Percentiles rank a stretch among this genome's conserved stretches.
Evolutionary conservation across 2,113 vertebrate genomes (phyloP).

Genomic region (Sapayoa aenigma): DNA sequence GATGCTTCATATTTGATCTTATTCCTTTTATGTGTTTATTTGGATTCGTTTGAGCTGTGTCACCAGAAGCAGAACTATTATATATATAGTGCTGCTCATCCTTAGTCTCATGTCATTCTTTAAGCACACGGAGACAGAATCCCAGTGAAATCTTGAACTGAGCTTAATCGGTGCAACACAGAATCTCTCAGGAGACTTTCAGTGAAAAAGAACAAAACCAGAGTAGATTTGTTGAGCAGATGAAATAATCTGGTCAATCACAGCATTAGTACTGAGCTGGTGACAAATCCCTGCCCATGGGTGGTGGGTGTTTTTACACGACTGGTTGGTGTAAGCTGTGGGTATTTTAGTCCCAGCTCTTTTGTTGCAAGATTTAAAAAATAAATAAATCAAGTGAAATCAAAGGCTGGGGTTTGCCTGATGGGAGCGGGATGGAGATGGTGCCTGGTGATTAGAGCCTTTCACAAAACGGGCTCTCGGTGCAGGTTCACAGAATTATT

Average conservation of each 20-base stretch:
- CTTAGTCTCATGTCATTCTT: not conserved
- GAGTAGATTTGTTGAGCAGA: not conserved
- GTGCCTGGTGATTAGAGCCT: not conserved
- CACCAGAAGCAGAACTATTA: not conserved
- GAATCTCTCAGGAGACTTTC: not conserved
- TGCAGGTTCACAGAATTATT: slow-evolving; percentile 84
- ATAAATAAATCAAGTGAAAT: not conserved
- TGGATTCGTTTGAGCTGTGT: not conserved
- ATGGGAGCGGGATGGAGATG: not conserved
- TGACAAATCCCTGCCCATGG: not conserved
- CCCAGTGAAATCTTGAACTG: not conserved
- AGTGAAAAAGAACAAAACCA: not conserved
- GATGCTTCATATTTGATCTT: not conserved
- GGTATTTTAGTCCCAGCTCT: not conserved
- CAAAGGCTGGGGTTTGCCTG: not conserved
- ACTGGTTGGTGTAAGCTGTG: not conserved
- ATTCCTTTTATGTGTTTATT: not conserved
- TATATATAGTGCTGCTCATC: not conserved
- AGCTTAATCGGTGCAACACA: not conserved
- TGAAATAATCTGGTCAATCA: not conserved
- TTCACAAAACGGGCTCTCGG: not conserved
- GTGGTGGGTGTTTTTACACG: not conserved
- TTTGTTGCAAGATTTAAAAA: slow-evolving; percentile 43
- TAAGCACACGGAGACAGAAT: accelerated
- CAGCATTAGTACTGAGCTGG: not conserved